Evolutionary conservation across 2,888 invertebrate species (phyloP).

Genomic region (Caenorhabditis angaria): DNA sequence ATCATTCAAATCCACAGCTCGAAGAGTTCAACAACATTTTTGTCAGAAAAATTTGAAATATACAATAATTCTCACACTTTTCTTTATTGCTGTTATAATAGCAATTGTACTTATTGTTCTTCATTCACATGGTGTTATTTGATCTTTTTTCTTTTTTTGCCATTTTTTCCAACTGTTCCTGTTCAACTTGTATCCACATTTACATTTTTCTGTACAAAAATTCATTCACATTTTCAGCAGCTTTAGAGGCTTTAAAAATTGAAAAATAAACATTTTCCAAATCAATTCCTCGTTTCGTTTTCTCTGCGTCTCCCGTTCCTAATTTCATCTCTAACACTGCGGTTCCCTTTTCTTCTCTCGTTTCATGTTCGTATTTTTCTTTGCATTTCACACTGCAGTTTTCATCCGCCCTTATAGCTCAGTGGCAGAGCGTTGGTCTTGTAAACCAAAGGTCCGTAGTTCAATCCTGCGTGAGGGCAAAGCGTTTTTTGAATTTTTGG

Average conservation of each 20-base stretch:
- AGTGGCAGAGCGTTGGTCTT: conserved; percentile 55
- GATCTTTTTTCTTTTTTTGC: neutral
- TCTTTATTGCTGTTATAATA: conserved; percentile 33
- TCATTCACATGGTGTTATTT: conserved; percentile 15
- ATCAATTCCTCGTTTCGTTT: too few relatives aligned
- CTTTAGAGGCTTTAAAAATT: too few relatives aligned
- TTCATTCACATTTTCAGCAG: neutral
- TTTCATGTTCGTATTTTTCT: neutral
- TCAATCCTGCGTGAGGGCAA: conserved; percentile 54
- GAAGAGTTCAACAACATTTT: conserved; percentile 67
- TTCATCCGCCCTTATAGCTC: conserved; percentile 45
- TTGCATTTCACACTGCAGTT: neutral
- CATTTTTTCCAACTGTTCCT: neutral
- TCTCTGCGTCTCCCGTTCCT: neutral
- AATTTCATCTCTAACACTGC: too few relatives aligned
- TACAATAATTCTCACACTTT: conserved; percentile 60
- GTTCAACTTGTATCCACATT: neutral
- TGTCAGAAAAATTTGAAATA: conserved; percentile 69
- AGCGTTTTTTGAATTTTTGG: neutral
- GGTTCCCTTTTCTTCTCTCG: neutral
- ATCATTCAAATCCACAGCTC: conserved; percentile 65
- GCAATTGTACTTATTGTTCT: conserved; percentile 23
- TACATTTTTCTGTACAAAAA: conserved; percentile 9
- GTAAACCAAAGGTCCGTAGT: conserved; percentile 54
- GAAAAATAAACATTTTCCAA: too few relatives aligned